Evolutionary conservation across 2,113 vertebrate genomes (phyloP).

Genomic region (Micronycteris hirsuta): DNA sequence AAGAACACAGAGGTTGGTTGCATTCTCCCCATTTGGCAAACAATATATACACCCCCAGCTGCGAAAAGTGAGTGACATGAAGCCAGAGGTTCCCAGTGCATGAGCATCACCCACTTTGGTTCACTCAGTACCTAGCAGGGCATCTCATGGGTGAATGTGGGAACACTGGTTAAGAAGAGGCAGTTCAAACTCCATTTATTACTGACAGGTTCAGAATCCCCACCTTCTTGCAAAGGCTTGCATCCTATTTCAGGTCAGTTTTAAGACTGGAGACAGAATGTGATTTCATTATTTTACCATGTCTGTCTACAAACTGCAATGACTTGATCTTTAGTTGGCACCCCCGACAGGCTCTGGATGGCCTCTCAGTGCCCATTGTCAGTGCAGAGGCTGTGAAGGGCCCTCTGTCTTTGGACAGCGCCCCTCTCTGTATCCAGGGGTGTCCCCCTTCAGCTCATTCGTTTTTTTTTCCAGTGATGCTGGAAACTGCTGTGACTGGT

Average conservation of each 20-base stretch:
- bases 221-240: neutral
- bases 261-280: neutral
- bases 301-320: neutral
- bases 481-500: neutral
- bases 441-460: neutral
- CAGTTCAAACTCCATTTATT: neutral
- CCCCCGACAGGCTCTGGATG: neutral
- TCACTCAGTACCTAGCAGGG: neutral
- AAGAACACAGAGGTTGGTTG: neutral
- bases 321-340: neutral
- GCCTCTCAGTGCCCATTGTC: neutral
- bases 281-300: neutral
- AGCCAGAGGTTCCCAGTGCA: neutral
- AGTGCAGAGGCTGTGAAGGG: neutral
- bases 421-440: neutral
- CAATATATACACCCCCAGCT: neutral
- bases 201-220: neutral
- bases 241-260: neutral
- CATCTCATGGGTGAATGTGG: neutral
- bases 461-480: neutral
- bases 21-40: neutral
- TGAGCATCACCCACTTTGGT: accelerated
- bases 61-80: neutral
- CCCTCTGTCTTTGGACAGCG: neutral
- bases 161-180: neutral